These are phyloP conservation scores for Trachelus tabidus DNA, from an alignment of 2,888 invertebrate genomes.

Conservation along the genomic window DNA sequence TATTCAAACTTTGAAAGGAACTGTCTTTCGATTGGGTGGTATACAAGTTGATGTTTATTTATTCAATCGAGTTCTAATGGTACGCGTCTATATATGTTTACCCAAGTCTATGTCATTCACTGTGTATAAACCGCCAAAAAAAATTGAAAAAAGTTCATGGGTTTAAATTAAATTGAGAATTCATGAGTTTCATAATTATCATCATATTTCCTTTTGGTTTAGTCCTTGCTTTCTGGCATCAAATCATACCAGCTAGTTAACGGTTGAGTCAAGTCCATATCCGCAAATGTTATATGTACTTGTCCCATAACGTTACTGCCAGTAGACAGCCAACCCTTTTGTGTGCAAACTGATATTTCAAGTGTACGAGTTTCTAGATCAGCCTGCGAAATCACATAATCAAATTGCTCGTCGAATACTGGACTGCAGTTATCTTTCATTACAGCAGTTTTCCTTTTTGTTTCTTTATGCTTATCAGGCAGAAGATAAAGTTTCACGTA, in stretches of 20 bases:
- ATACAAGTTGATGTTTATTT: not conserved
- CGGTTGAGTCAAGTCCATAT: slow-evolving; percentile 76
- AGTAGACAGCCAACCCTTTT: slow-evolving; percentile 84
- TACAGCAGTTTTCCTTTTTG: slow-evolving; percentile 87
- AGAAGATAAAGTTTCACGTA: slow-evolving; percentile 90
- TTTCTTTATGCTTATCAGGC: slow-evolving; percentile 86
- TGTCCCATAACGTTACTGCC: slow-evolving; percentile 87
- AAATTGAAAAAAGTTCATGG: not conserved
- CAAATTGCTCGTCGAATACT: slow-evolving; percentile 90
- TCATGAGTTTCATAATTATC: slow-evolving; percentile 21
- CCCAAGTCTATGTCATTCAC: not conserved
- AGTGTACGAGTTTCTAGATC: slow-evolving; percentile 82
- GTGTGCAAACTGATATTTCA: slow-evolving; percentile 89
- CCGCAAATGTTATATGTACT: slow-evolving; percentile 76
- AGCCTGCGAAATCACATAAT: slow-evolving; percentile 85
- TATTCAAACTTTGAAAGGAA: not conserved
- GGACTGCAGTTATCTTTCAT: slow-evolving; percentile 93
- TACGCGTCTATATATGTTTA: not conserved
- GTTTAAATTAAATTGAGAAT: not conserved
- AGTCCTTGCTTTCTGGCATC: slow-evolving; percentile 69
- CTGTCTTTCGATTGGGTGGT: not conserved
- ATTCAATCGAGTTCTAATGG: not conserved
- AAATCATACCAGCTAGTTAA: slow-evolving; percentile 81
- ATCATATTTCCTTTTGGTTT: slow-evolving; percentile 39
- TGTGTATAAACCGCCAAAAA: not conserved